A percentile compares a stretch with the other conserved stretches of the same genome.
phyloP scores from a whole-genome alignment of 2,888 invertebrate genomes.

The Chaitophorus viminalis region DNA sequence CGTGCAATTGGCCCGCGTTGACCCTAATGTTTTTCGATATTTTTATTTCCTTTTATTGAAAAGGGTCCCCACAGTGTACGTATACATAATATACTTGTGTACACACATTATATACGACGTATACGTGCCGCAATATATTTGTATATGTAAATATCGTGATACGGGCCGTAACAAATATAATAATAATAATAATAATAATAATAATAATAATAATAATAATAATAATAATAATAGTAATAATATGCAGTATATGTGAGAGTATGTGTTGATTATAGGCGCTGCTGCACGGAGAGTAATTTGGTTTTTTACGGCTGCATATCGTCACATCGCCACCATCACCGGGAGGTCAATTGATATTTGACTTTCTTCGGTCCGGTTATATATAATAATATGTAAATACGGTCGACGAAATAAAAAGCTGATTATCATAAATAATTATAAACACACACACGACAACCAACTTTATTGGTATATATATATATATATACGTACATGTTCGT shows the following conservation, averaged over 20 bases:
- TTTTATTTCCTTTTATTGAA: constrained; percentile 55
- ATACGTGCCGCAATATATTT: not conserved
- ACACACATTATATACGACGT: not conserved
- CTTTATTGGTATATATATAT: not conserved
- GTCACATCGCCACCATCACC: constrained; percentile 5
- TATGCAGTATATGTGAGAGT: not conserved
- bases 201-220: not conserved
- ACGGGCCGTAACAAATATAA: not conserved
- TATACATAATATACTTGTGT: not conserved
- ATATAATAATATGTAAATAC: constrained; percentile 18
- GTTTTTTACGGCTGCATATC: constrained; percentile 15
- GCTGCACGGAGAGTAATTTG: not conserved
- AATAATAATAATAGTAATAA: too few species aligned
- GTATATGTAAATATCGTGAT: not conserved
- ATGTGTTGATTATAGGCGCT: not conserved
- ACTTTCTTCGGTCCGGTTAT: constrained; percentile 47
- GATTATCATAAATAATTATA: constrained; percentile 54
- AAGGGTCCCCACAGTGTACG: constrained; percentile 23
- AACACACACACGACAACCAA: constrained; percentile 11
- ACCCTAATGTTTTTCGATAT: constrained; percentile 50
- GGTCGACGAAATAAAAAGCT: constrained; percentile 40
- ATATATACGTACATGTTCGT: not conserved
- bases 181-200: not conserved
- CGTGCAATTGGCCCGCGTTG: constrained; percentile 40
- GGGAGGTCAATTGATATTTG: constrained; percentile 62